A percentile compares a stretch with the other conserved stretches of the same genome.
phyloP scores from a whole-genome alignment of 2,797 vertebrate species.

The Takifugu ocellatus region DNA sequence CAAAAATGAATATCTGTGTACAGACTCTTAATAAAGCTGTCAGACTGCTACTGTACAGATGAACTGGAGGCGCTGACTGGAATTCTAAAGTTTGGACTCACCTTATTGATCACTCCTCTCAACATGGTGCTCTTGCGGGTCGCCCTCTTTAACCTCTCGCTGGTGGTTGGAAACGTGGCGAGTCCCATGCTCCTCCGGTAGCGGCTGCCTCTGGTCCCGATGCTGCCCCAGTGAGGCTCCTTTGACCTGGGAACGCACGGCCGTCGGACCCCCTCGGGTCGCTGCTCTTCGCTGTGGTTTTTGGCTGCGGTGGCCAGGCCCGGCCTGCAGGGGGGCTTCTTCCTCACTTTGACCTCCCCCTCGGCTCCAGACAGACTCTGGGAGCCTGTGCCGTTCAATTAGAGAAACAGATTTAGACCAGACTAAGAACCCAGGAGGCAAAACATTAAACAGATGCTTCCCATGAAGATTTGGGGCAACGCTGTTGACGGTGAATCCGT shows the following conservation, averaged over 20 bases:
- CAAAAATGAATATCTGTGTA: neutral
- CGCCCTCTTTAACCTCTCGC: constrained; percentile 86
- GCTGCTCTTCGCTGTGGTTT: constrained; percentile 56
- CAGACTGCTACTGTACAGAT: neutral
- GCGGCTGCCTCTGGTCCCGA: constrained; percentile 56
- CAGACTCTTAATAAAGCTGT: neutral
- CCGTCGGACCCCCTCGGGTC: constrained; percentile 70
- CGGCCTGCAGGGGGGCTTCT: constrained; percentile 76
- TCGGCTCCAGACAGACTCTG: constrained; percentile 72
- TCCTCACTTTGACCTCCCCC: constrained; percentile 90
- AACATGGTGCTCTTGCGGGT: constrained; percentile 85
- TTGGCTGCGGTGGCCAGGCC: constrained; percentile 53
- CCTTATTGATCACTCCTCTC: constrained; percentile 79
- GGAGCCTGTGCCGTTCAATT: constrained; percentile 67
- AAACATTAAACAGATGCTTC: constrained; percentile 56
- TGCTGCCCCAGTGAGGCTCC: constrained; percentile 74
- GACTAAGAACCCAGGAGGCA: constrained; percentile 35
- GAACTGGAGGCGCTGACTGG: too few relatives aligned
- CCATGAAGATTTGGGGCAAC: constrained; percentile 21
- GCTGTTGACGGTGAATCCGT: constrained; percentile 42
- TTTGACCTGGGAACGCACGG: constrained; percentile 73
- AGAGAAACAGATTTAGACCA: constrained; percentile 48
- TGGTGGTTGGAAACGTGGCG: constrained; percentile 72
- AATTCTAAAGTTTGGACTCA: constrained; percentile 20
- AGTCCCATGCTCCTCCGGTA: constrained; percentile 70